Evolutionary conservation across 1,140 invertebrate genomes (phyloP).

Genomic region (Drosophila subpulchrella): DNA sequence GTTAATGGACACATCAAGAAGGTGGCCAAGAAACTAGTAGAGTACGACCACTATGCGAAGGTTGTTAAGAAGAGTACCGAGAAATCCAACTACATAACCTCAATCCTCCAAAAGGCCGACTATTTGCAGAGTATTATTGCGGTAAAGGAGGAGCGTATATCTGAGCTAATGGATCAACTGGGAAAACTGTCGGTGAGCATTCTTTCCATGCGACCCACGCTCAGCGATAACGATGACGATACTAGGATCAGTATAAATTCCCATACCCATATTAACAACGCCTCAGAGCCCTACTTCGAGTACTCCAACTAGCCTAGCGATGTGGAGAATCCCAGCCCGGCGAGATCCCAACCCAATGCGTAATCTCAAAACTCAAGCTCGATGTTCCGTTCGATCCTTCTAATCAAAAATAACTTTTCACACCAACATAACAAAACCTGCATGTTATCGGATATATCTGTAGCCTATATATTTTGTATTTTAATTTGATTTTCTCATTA

Average conservation of each 20-base stretch:
- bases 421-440: not conserved
- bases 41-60: conserved; percentile 84
- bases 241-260: conserved; percentile 20
- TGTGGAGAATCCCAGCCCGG: not conserved
- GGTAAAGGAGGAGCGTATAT: conserved; percentile 86
- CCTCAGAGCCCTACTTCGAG: not conserved
- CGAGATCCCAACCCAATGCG: not conserved
- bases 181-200: conserved; percentile 57
- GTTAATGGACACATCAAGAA: conserved; percentile 42
- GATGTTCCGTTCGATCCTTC: conserved; percentile 1
- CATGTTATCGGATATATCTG: conserved; percentile 23
- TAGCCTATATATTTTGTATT: conserved; percentile 19
- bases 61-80: conserved; percentile 84
- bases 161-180: conserved; percentile 83
- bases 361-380: no score
- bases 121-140: conserved; percentile 86
- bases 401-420: not conserved
- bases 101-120: conserved; percentile 58
- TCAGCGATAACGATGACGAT: conserved; percentile 12
- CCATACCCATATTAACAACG: conserved; percentile 3
- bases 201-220: conserved; percentile 23
- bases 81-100: conserved; percentile 55
- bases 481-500: conserved; percentile 9
- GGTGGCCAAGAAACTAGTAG: conserved; percentile 85
- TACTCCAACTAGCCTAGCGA: not conserved